phyloP scores from a whole-genome alignment of 2,797 vertebrate genomes.

The Ambastaia sidthimunki region DNA sequence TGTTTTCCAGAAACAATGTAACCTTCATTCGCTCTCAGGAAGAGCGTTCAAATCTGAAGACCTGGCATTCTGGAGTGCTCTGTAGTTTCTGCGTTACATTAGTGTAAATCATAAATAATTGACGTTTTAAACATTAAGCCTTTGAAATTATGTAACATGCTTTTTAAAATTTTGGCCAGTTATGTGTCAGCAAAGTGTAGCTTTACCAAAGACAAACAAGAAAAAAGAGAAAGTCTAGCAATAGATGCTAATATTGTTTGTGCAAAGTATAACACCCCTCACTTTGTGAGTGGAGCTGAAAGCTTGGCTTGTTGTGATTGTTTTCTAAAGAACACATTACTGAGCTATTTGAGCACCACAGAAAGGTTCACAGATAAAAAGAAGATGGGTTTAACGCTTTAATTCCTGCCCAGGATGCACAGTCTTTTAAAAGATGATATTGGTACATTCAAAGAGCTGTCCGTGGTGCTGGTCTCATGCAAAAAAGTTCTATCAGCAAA shows the following conservation, averaged over 20 bases:
- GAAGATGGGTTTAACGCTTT: slow-evolving; percentile 41
- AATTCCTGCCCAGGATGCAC: neutral
- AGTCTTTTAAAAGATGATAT: neutral
- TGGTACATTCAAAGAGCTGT: slow-evolving; percentile 34
- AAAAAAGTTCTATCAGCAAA: neutral
- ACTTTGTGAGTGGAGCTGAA: slow-evolving; percentile 19
- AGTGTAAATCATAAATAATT: neutral
- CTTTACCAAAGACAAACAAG: neutral
- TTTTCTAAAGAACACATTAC: slow-evolving; percentile 48
- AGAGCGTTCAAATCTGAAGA: slow-evolving; percentile 14
- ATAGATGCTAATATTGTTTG: slow-evolving; percentile 11
- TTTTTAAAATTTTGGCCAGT: neutral
- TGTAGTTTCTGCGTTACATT: neutral
- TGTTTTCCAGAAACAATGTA: slow-evolving; percentile 64
- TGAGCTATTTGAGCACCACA: slow-evolving; percentile 33
- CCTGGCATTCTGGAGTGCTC: no score
- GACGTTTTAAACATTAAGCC: neutral
- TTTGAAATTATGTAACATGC: neutral
- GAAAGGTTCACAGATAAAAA: slow-evolving; percentile 22
- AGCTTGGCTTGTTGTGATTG: slow-evolving; percentile 39
- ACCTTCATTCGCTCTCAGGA: slow-evolving; percentile 50
- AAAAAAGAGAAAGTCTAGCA: neutral
- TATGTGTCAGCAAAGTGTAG: neutral
- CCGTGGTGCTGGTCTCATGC: slow-evolving; percentile 41
- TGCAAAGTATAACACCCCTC: slow-evolving; percentile 11